Base-by-base conservation (phyloP, 2,888 invertebrate species). In the Itoplectis maculator region DNA sequence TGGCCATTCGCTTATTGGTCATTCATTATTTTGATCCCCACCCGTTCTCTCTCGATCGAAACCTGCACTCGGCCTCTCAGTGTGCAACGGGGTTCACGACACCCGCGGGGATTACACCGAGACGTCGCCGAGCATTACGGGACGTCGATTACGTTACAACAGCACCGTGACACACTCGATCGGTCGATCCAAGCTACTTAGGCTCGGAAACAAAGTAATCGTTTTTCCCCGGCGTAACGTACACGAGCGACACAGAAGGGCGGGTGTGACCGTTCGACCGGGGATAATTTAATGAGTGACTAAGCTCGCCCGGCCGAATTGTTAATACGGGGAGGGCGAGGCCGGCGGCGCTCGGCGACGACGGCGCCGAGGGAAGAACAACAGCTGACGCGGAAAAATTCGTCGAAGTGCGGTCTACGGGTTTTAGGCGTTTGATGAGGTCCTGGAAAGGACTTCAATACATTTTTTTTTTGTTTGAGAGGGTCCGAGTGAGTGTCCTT, bases 71-170 rank as follows among this genome's bases (percentile, higher is more conserved):
- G 42, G 4, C 15, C n/a, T n/a, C n/a, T 37, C 18, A 75, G 47
- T 40, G 49, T 37, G 51, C 51, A 59, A 35, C 84, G 84, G 84
- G 69, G 51, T 77, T 83, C 72, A 72, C 81, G 69, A 69, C 75
- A 84, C 77, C 70, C 72, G 79, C 63, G 42, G 75, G 61, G 23
- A 73, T 73, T 73, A 73, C 45, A 23, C 29, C 29, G 61, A 73
- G 42, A 18, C 63, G 5, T 29, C 29, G n/a, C 29, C 29, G 20
- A 63, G 11, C 59, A 35, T 72, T 29, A 15, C 59, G 59, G 29
- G 18, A 59, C 29, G 29, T 47, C 59, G 72, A 59, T 72, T 69
- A 54, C 20, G 51, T 54, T 51, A 35, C 37, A 40, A 5, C 18
- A 13, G 35, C n/a, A 9, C 6, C 37, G 29, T 18, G 2, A 3